Base-by-base conservation (phyloP, 2,888 invertebrate species). In the Drosophila flavopinicola region DNA sequence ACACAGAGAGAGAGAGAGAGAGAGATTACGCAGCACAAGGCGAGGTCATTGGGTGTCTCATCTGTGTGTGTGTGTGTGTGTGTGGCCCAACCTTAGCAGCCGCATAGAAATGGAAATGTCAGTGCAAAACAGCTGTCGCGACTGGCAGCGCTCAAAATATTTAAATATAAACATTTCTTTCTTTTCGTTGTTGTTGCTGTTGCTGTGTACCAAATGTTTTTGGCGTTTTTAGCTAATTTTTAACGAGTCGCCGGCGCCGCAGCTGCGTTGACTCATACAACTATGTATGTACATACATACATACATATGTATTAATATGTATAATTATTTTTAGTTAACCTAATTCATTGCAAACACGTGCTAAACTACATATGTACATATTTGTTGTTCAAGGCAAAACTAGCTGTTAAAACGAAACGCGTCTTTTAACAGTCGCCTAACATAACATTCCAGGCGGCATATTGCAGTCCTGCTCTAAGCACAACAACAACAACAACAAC, bases 311-410 rank as follows among this genome's bases (percentile, higher is more conserved):
- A 13, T 32, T 13, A 7, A 11, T 25, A 13, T 13, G 2, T 39
- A 33, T 33, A 11, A 24, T 6, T 29, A 9, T 23, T 56, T 42
- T 24, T 51, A 35, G 51, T 15, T 66, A 68, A 71, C 75, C 68
- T 45, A 78, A 80, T 80, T 78, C 49, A 71, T 57, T 60, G 52
- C 33, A 63, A 64, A 64, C 82, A 82, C 78, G 78, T 85, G 75
- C 61, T 39, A 7, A n/a, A n/a, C 17, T 27, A 11, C 6, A 10
- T 30, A 11, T 20, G 3, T 9, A 27, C 15, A 32, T 23, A 7
- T 24, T 13, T 35, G 25, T 25, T 13, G 33, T 32, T 56, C 10
- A 57, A 33, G 11, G 23, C 17, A 27, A 39, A 13, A 13, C 20
- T 3, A 9, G 48, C 24, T 10, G n/a, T 38, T 47, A 47, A 47